Base-by-base conservation (phyloP, 2,888 invertebrate genomes). In the Tanypteryx hageni region DNA sequence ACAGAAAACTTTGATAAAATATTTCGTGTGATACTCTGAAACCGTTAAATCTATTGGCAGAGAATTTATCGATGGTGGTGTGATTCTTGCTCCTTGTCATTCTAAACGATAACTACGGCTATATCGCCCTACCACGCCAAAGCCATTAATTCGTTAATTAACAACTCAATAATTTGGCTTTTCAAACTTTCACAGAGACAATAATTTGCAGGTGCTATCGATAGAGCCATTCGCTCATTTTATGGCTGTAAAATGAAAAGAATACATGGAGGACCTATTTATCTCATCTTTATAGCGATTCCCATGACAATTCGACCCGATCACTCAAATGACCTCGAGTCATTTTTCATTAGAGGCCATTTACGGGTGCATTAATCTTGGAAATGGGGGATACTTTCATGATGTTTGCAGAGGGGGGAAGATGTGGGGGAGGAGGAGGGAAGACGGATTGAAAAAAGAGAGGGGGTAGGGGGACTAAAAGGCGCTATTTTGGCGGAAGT, bases 391-490 rank as follows among this genome's bases (percentile, higher is more conserved):
- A 89, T 61, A 68, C 61, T 89, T 89, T 89, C 64, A 89, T 89
- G 76, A 68, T 89, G 57, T 89, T 68, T 61, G 83, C 86, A 58
- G 76, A 83, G 44, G 57, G 86, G 57, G 61, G 89, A 10, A 18
- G 76, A 83, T 16, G 4, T 18, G 31, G 31, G 58, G 16, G 93
- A 92, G 93, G 92, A 92, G 92, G 86, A 83, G 92, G 68, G 56
- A 16, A 76, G n/a, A 89, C n/a, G 84, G 82, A 91, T 92, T 56
- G 95, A 95, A 95, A 95, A 94, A 95, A 95, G 95, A 95, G 95
- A 95, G 95, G 95, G 95, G 95, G 96, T 95, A 95, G 95, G 95
- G 95, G 95, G 94, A 94, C n/a, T n/a, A n/a, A n/a, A n/a, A n/a
- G n/a, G 95, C 95, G 95, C 95, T n/a, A 95, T 95, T 95, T 95